These are phyloP conservation scores for Oncopeltus fasciatus DNA, from an alignment of 1,140 invertebrate species.

Conservation along the genomic window DNA sequence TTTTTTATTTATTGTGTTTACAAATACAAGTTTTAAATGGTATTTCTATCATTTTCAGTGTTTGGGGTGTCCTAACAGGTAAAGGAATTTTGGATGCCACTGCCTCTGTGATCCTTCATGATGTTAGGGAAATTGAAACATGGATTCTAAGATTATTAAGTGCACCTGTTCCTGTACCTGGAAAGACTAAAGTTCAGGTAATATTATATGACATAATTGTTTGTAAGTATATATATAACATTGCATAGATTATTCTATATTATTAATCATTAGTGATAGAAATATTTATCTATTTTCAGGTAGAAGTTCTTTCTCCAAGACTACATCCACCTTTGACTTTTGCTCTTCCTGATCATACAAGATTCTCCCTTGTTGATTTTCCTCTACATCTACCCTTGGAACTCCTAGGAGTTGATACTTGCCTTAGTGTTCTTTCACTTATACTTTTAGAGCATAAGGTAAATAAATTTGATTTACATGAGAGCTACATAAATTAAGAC, in stretches of 20 bases:
- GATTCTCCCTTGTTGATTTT: constrained; percentile 92
- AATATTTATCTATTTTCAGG: constrained; percentile 30
- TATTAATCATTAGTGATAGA: too few species aligned
- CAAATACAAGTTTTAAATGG: constrained; percentile 5
- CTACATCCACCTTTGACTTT: constrained; percentile 80
- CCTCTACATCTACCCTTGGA: constrained; percentile 95
- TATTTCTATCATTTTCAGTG: constrained; percentile 60
- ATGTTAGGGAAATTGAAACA: constrained; percentile 94
- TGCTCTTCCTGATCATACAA: constrained; percentile 91
- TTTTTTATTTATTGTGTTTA: not conserved
- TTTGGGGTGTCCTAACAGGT: constrained; percentile 77
- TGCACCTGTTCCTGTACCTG: constrained; percentile 91
- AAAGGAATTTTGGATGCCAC: constrained; percentile 54
- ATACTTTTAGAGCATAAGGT: constrained; percentile 98
- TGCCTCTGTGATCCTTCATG: constrained; percentile 79
- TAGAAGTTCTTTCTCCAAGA: constrained; percentile 80
- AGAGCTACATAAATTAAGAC: too few species aligned
- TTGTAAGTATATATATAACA: too few species aligned
- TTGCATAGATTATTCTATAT: too few species aligned
- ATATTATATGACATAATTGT: constrained; percentile 9
- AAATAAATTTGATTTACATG: constrained; percentile 13
- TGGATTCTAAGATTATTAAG: constrained; percentile 93
- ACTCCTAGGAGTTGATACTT: constrained; percentile 90
- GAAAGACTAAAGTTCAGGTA: constrained; percentile 87
- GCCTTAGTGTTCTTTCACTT: constrained; percentile 85